These are phyloP conservation scores for Orchesella flavescens DNA, from an alignment of 2,888 invertebrate species.

Conservation along the genomic window DNA sequence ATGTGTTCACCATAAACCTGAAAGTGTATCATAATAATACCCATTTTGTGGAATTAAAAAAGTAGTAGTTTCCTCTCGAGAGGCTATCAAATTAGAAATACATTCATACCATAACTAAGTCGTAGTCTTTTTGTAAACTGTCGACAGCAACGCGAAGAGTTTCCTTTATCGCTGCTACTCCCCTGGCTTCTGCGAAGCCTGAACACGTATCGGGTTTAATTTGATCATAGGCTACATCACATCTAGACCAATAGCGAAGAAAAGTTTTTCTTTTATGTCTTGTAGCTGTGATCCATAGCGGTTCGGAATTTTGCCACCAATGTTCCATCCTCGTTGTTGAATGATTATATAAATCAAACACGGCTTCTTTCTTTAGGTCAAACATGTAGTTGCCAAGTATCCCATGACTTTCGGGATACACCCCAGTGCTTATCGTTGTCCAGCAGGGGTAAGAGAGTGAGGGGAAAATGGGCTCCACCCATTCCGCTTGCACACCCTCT, in stretches of 20 bases:
- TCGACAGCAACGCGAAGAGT: slow-evolving; percentile 71
- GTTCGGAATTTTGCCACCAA: slow-evolving; percentile 73
- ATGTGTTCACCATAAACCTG: slow-evolving; percentile 73
- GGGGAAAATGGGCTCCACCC: slow-evolving; percentile 73
- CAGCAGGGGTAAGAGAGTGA: slow-evolving; percentile 73
- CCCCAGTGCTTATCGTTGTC: slow-evolving; percentile 73
- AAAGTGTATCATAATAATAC: background rate
- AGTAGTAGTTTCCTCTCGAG: no score
- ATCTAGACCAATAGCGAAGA: slow-evolving; percentile 72
- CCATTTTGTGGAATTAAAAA: no score
- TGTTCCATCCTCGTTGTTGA: slow-evolving; percentile 67
- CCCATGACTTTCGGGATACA: slow-evolving; percentile 74
- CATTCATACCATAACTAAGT: slow-evolving; percentile 72
- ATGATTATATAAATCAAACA: slow-evolving; percentile 67
- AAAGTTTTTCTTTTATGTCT: slow-evolving; percentile 71
- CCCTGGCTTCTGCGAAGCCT: slow-evolving; percentile 67
- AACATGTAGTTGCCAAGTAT: slow-evolving; percentile 74
- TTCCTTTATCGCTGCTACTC: slow-evolving; percentile 68
- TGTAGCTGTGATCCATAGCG: slow-evolving; percentile 73
- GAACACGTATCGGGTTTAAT: slow-evolving; percentile 69
- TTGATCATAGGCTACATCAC: slow-evolving; percentile 72
- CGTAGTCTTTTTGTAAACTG: slow-evolving; percentile 71
- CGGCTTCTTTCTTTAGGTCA: slow-evolving; percentile 72
- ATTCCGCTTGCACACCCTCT: slow-evolving; percentile 73
- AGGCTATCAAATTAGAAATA: no score